phyloP scores from a whole-genome alignment of 2,888 invertebrate species.

The Tetranychus truncatus region DNA sequence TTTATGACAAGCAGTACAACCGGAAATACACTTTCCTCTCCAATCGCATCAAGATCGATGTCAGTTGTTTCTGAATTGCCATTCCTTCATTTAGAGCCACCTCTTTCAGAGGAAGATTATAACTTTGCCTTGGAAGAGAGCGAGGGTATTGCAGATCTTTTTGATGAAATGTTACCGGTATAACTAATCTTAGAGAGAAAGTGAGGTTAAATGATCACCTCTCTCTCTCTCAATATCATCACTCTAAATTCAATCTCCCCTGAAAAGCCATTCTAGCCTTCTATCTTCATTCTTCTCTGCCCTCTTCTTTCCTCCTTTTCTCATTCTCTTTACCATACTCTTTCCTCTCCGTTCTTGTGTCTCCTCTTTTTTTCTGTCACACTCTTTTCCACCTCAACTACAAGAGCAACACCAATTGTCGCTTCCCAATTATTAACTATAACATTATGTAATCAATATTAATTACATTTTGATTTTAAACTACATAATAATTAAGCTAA shows the following conservation, averaged over 20 bases:
- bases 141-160: conserved; percentile 34
- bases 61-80: conserved; percentile 34
- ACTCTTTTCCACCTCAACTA: neutral
- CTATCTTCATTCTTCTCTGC: neutral
- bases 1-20: conserved; percentile 6
- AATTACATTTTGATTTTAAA: conserved; percentile 1
- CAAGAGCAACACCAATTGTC: neutral
- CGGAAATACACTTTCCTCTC: neutral
- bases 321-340: neutral
- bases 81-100: conserved; percentile 57
- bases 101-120: conserved; percentile 33
- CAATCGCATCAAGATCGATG: conserved; percentile 3
- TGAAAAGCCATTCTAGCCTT: neutral
- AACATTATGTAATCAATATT: neutral
- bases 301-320: neutral
- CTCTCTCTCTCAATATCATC: neutral
- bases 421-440: neutral
- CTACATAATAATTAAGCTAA: neutral
- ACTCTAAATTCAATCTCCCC: neutral
- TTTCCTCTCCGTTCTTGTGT: neutral
- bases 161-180: conserved; percentile 26
- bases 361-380: conserved; percentile 1
- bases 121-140: conserved; percentile 32
- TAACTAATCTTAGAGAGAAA: neutral
- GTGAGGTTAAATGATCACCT: neutral